Conservation (phyloP, 2,113 vertebrate genomes). For the Clarias batrachus region DNA sequence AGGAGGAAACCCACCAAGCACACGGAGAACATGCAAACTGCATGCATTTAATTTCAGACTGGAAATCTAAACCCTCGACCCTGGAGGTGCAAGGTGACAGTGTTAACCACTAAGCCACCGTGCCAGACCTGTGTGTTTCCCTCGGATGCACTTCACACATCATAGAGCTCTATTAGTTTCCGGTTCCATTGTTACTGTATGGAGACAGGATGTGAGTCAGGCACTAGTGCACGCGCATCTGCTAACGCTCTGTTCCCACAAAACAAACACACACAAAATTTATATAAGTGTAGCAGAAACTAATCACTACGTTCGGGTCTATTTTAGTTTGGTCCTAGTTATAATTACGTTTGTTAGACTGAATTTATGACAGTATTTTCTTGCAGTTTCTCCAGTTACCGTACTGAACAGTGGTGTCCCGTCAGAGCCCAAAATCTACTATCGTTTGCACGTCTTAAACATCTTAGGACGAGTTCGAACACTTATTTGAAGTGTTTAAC, state of each 20-base stretch:
- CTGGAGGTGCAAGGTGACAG: no score
- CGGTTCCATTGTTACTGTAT: conserved; percentile 45
- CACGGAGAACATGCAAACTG: no score
- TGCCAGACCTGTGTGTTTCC: not conserved
- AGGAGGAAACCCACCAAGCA: no score
- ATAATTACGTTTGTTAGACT: not conserved
- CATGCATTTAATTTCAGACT: no score
- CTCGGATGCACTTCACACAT: conserved; percentile 53
- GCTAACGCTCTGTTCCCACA: not conserved
- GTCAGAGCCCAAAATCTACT: no score
- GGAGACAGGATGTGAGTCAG: conserved; percentile 56
- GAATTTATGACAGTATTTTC: not conserved
- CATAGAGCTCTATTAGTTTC: conserved; percentile 33
- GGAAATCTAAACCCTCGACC: no score
- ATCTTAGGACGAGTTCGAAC: not conserved
- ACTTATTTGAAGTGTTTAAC: not conserved
- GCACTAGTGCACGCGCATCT: conserved; percentile 10
- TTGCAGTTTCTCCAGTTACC: not conserved
- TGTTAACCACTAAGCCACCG: no score
- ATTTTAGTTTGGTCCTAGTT: not conserved
- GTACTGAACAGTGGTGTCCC: not conserved
- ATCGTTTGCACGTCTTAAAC: no score
- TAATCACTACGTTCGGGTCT: not conserved
- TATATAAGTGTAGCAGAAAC: not conserved
- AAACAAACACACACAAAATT: not conserved